phyloP scores from a whole-genome alignment of 1,140 invertebrate species.

The Anoplolepis gracilipes region DNA sequence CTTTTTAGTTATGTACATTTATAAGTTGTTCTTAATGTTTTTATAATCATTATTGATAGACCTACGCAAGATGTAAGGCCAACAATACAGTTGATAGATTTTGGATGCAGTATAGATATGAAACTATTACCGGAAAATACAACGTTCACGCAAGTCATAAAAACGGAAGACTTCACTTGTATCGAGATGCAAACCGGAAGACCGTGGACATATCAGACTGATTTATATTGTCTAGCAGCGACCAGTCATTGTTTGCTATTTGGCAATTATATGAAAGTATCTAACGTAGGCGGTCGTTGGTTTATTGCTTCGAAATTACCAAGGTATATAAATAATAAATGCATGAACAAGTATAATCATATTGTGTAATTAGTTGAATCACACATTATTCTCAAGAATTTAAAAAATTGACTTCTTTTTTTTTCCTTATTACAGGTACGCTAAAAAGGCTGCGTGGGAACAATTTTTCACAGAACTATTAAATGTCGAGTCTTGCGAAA shows the following conservation, averaged over 20 bases:
- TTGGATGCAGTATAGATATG: slow-evolving; percentile 96
- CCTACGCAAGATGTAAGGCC: slow-evolving; percentile 87
- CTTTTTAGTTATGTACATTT: not conserved
- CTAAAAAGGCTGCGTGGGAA: slow-evolving; percentile 89
- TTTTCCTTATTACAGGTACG: slow-evolving; percentile 85
- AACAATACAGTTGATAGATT: slow-evolving; percentile 93
- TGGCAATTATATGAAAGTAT: slow-evolving; percentile 95
- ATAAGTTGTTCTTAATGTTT: not conserved
- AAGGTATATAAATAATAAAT: slow-evolving; percentile 84
- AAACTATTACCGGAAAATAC: slow-evolving; percentile 92
- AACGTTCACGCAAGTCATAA: slow-evolving; percentile 91
- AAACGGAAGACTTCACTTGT: slow-evolving; percentile 92
- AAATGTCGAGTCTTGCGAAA: slow-evolving; percentile 90
- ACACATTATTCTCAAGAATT: not conserved
- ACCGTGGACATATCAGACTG: slow-evolving; percentile 97
- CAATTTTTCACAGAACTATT: slow-evolving; percentile 89
- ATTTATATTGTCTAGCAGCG: slow-evolving; percentile 94
- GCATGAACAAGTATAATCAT: not conserved
- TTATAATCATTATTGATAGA: slow-evolving; percentile 79
- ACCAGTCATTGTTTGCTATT: slow-evolving; percentile 95
- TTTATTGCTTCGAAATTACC: slow-evolving; percentile 89
- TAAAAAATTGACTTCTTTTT: not conserved
- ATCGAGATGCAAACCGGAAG: slow-evolving; percentile 94
- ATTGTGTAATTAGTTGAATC: not conserved
- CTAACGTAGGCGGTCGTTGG: slow-evolving; percentile 89